These are phyloP conservation scores for Dryobotodes eremita DNA, from an alignment of 2,888 invertebrate genomes.

Conservation along the genomic window DNA sequence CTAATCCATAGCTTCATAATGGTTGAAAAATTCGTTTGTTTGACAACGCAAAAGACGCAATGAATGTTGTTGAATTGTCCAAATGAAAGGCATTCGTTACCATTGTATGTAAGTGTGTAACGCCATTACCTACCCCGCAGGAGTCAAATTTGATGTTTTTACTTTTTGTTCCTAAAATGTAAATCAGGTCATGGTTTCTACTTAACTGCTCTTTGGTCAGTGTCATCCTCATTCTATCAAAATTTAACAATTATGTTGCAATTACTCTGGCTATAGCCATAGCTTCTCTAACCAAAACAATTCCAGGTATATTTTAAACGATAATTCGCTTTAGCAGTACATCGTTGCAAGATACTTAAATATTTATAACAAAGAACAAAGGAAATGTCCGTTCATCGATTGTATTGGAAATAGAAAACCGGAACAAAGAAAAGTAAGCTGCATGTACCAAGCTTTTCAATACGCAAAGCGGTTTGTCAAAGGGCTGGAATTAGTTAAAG, in stretches of 20 bases:
- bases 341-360: slow-evolving; percentile 3
- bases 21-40: too few relatives aligned
- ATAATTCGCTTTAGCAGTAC: not conserved
- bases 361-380: slow-evolving; percentile 13
- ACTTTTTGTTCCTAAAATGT: not conserved
- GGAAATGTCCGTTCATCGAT: slow-evolving; percentile 6
- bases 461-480: slow-evolving; percentile 17
- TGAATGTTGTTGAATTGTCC: too few relatives aligned
- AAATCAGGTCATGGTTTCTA: not conserved
- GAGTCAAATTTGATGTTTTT: not conserved
- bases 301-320: not conserved
- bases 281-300: not conserved
- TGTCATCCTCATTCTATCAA: not conserved
- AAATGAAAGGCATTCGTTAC: not conserved
- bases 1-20: too few relatives aligned
- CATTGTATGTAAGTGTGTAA: not conserved
- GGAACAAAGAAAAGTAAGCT: slow-evolving; percentile 1
- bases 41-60: too few relatives aligned
- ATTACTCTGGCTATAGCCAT: not conserved
- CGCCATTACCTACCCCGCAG: not conserved
- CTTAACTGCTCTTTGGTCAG: not conserved
- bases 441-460: slow-evolving; percentile 28
- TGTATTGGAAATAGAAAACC: slow-evolving; percentile 16
- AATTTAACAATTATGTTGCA: not conserved
- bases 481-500: slow-evolving; percentile 12